Evolutionary conservation across 2,888 invertebrate species (phyloP), one percentile per base, ranked within the genome.

Genomic region (Aporophyla nigra): DNA sequence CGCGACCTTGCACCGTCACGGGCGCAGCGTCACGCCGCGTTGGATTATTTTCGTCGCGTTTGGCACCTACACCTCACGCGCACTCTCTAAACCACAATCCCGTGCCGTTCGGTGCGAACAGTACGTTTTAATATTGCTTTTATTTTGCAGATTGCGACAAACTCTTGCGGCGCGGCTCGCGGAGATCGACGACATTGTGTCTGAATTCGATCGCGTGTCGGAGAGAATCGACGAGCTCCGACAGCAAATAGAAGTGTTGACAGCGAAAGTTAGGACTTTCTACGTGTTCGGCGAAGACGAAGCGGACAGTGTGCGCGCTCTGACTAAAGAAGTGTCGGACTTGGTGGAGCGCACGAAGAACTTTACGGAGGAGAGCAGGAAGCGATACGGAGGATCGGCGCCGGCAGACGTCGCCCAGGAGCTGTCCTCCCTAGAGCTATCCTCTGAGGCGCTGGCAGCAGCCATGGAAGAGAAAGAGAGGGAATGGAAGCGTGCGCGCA

Each of bases 401-500:
- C 98, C 99, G 79, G 98, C 98, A 85, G 98, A 99, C 97, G 97
- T 98, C 84, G 97, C 97, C 81, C 98, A 98, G 94, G 98, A 98
- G 95, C 96, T 99, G 87, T 98, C 98, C 69, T 97, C 98, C 83
- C 97, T 99, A 90, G 99, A 99, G 95, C 95, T 99, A 86, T 97
- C 98, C 74, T 97, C 98, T 68, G 99, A 99, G 94, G 97, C 98
- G 82, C 97, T 98, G 74, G 97, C 97, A 71, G 98, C 98, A 89
- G 97, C 97, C 69, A 98, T 99, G 98, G 99, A 99, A 91, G 98
- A 98, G 91, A 98, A 98, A 94, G 98, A 98, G 91, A 97, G 98
- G 92, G 98, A 99, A 93, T 98, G 98, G 95, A 98, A 98, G 93
- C 98, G 98, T 84, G 99, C 99, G 43, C 97, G 98, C 90, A 98